Base-by-base conservation (phyloP, 2,888 invertebrate genomes). In the Biston stratarius region DNA sequence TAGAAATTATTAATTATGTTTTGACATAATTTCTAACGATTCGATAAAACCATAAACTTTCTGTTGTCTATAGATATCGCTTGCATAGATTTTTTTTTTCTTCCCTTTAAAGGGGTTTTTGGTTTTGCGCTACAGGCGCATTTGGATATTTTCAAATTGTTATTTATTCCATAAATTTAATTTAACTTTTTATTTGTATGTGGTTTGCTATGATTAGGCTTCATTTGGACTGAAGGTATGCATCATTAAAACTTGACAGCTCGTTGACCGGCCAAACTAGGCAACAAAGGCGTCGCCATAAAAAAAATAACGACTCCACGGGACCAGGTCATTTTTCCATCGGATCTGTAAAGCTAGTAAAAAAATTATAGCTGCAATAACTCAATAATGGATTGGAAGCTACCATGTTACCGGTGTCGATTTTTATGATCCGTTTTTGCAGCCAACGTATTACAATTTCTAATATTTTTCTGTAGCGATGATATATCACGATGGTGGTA, bases 311-410 rank as follows among this genome's bases (percentile, higher is more conserved):
- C 49, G 69, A 45, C 42, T 40, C 45, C 36, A 24, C 24, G 51
- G 10, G 14, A 47, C 42, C 59, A 42, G 47, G 60, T 57, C 38
- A 67, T 48, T 69, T 65, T 68, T 70, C 70, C 61, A 55, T 34
- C 53, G 34, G 47, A 52, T 47, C 45, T 55, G 44, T 64, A 48
- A 70, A 70, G 14, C 49, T 58, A 11, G 45, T 68, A 61, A 66
- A 67, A 36, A 62, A 48, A 51, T 68, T 67, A 67, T 57, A 40
- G 40, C 48, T n/a, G 62, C 57, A 60, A 60, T 72, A 70, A 69
- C 61, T 63, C 52, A 56, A 63, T 70, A 64, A 69, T 73, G 63
- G 58, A 70, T 73, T 73, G 65, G 57, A 64, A 38, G 47, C 62
- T 60, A 65, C 58, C 45, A 51, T 59, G 60, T 64, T 40, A 52